A percentile compares a stretch with the other conserved stretches of the same genome.
Conservation (phyloP, 2,888 invertebrate species). For the Cataglyphis albicans region DNA sequence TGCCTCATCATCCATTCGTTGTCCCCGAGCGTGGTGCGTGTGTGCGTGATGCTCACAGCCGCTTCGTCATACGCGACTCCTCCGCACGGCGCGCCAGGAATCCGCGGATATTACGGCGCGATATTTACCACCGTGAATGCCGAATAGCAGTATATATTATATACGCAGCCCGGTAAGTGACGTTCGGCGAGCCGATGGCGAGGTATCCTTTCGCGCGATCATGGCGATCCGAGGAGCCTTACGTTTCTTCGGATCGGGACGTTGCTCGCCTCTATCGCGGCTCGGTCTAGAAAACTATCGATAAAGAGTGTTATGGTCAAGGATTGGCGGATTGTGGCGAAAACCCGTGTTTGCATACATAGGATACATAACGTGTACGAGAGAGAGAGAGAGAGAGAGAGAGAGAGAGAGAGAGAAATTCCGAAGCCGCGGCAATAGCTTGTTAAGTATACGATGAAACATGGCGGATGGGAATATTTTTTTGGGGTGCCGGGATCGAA, state of each 20-base stretch:
- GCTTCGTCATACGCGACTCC: slow-evolving; percentile 58
- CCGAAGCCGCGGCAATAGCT: background rate
- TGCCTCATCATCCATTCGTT: slow-evolving; percentile 59
- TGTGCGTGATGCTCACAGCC: slow-evolving; percentile 29
- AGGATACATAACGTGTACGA: background rate
- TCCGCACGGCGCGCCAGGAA: slow-evolving; percentile 42
- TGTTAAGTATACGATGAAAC: slow-evolving; percentile 34
- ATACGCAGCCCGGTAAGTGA: slow-evolving; percentile 41
- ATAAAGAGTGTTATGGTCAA: slow-evolving; percentile 24
- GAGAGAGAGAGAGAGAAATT: slow-evolving; percentile 22
- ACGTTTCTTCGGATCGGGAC: slow-evolving; percentile 57
- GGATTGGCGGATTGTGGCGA: slow-evolving; percentile 39
- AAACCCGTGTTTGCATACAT: slow-evolving; percentile 27
- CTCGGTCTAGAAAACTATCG: slow-evolving; percentile 49
- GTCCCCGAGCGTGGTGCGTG: slow-evolving; percentile 52
- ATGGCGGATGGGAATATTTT: background rate
- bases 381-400: background rate
- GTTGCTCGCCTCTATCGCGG: slow-evolving; percentile 51
- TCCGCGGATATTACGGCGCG: slow-evolving; percentile 70
- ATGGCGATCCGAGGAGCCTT: slow-evolving; percentile 45
- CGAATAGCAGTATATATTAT: slow-evolving; percentile 68
- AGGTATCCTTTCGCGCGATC: slow-evolving; percentile 52
- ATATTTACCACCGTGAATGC: slow-evolving; percentile 70
- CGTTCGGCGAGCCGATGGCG: slow-evolving; percentile 50
- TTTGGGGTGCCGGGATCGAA: background rate